Conservation (phyloP, 2,888 invertebrate genomes). For the Zygothrica quintamaculata region DNA sequence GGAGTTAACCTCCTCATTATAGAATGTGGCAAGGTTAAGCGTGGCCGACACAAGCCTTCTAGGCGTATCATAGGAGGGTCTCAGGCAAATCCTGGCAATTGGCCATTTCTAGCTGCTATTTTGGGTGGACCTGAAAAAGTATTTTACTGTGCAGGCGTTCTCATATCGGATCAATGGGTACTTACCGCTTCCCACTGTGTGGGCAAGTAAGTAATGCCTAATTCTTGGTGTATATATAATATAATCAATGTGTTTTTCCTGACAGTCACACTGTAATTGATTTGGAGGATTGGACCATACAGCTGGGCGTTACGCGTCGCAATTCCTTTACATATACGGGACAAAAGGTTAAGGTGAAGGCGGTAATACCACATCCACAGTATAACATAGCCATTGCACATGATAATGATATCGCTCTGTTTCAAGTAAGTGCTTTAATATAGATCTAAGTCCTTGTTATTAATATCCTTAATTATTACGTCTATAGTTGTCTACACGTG, state of each 20-base stretch:
- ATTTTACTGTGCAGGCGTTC: slow-evolving; percentile 94
- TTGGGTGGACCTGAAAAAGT: slow-evolving; percentile 94
- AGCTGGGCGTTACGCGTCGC: slow-evolving; percentile 92
- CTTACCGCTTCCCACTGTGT: slow-evolving; percentile 94
- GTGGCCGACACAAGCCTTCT: slow-evolving; percentile 86
- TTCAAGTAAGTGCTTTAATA: slow-evolving; percentile 87
- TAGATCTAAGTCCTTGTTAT: background rate
- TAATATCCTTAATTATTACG: slow-evolving; percentile 3
- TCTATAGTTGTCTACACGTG: slow-evolving; percentile 89
- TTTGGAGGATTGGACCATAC: slow-evolving; percentile 93
- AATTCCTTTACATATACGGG: slow-evolving; percentile 93
- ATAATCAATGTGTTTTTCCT: slow-evolving; percentile 10
- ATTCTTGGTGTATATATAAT: background rate
- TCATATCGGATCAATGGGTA: slow-evolving; percentile 95
- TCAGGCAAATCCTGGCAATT: slow-evolving; percentile 92
- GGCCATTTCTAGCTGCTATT: slow-evolving; percentile 94
- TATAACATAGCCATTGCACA: slow-evolving; percentile 92
- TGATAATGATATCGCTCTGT: slow-evolving; percentile 93
- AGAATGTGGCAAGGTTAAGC: slow-evolving; percentile 91
- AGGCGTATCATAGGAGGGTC: slow-evolving; percentile 92
- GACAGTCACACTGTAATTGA: slow-evolving; percentile 89
- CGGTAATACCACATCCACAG: slow-evolving; percentile 92
- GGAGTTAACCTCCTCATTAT: background rate
- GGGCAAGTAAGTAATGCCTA: slow-evolving; percentile 89
- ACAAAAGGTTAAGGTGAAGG: slow-evolving; percentile 92